Conservation (phyloP, 2,888 invertebrate species). For the Pedicia rivosa region DNA sequence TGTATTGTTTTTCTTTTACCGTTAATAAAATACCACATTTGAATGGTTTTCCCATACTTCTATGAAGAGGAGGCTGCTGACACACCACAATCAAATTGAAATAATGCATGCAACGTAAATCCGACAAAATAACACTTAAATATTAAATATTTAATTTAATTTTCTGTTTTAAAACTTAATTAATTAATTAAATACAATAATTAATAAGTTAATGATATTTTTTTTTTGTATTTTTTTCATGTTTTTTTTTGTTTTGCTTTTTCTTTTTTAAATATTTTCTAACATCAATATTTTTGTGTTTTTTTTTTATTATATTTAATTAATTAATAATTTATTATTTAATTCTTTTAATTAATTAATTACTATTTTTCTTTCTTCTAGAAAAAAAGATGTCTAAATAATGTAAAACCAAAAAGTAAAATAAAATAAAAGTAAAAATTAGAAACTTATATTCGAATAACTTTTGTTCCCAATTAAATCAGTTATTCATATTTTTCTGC, state of each 20-base stretch:
- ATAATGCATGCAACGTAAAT: too few species aligned
- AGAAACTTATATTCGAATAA: not conserved
- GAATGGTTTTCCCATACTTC: too few species aligned
- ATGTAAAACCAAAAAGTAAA: constrained; percentile 4
- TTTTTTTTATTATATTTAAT: not conserved
- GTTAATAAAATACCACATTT: too few species aligned
- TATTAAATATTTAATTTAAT: too few species aligned
- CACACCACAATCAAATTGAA: too few species aligned
- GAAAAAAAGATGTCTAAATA: constrained; percentile 17
- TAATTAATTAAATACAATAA: constrained; percentile 21
- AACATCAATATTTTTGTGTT: too few species aligned
- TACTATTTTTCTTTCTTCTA: not conserved
- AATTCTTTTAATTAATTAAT: not conserved
- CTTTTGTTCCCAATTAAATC: constrained; percentile 29
- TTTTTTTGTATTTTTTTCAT: not conserved
- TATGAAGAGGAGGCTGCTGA: too few species aligned
- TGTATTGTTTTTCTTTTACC: too few species aligned
- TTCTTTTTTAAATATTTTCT: too few species aligned
- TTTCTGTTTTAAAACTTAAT: too few species aligned
- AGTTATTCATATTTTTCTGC: constrained; percentile 19
- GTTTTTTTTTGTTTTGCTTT: not conserved
- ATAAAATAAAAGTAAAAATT: not conserved
- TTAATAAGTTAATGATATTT: not conserved
- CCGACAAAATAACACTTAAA: too few species aligned
- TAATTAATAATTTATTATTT: not conserved